phyloP scores from a whole-genome alignment of 1,140 invertebrate genomes.

The Manduca sexta region DNA sequence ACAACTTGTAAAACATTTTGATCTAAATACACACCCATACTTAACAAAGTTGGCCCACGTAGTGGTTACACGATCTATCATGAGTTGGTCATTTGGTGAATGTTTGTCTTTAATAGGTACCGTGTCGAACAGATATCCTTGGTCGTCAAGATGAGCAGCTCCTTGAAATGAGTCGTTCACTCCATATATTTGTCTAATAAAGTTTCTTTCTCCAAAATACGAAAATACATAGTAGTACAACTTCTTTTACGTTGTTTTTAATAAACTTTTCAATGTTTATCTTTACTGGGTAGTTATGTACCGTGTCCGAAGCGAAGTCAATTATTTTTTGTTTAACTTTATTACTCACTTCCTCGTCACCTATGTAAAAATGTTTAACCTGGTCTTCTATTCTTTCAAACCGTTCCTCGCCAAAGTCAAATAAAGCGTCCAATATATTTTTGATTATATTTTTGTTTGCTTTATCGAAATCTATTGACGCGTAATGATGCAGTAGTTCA shows the following conservation, averaged over 20 bases:
- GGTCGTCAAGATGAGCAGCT: constrained; percentile 3
- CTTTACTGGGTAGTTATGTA: background rate
- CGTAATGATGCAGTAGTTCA: constrained; percentile 10
- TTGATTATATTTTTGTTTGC: background rate
- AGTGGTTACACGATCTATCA: constrained; percentile 34
- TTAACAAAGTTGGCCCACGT: constrained; percentile 39
- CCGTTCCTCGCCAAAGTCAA: constrained; percentile 12
- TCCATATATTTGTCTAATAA: background rate
- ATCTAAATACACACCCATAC: constrained; percentile 8
- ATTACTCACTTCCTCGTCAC: constrained; percentile 16
- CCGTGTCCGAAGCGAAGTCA: constrained; percentile 7
- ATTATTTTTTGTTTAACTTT: constrained; percentile 10
- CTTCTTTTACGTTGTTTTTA: background rate
- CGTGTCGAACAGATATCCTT: constrained; percentile 17
- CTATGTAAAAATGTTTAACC: constrained; percentile 26
- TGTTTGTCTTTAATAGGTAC: constrained; percentile 10
- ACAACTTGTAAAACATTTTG: too few species aligned
- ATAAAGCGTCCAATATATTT: background rate
- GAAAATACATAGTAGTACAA: constrained; percentile 7
- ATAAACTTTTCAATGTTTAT: constrained; percentile 4
- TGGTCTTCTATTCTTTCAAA: constrained; percentile 10
- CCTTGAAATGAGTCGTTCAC: background rate
- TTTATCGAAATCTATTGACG: constrained; percentile 8
- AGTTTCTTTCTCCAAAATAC: constrained; percentile 5
- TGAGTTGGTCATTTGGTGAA: constrained; percentile 19